A percentile compares a stretch with the other conserved stretches of the same genome.
These are phyloP conservation scores for Porites lobata DNA, from an alignment of 92 coral and sea anemone species.

Conservation along the genomic window DNA sequence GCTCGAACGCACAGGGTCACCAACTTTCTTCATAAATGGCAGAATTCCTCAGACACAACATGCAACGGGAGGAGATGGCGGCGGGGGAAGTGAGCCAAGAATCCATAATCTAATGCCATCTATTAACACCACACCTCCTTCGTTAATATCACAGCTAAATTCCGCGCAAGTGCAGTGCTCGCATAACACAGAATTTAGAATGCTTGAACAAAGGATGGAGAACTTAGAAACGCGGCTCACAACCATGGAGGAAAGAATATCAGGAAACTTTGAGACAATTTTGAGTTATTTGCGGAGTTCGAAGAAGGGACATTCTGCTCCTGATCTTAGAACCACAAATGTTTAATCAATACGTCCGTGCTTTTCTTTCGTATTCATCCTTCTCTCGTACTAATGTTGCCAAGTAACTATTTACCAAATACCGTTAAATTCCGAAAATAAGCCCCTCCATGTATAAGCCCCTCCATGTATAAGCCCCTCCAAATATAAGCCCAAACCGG, in stretches of 20 bases:
- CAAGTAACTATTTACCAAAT: no score
- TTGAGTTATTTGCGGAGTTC: constrained; percentile 36
- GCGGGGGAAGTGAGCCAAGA: constrained; percentile 25
- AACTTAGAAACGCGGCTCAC: constrained; percentile 69
- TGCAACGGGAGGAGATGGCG: constrained; percentile 2
- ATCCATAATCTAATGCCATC: constrained; percentile 27
- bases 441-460: no score
- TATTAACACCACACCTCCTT: not conserved
- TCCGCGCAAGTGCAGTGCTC: constrained; percentile 3
- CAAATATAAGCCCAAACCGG: no score
- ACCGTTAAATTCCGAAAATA: no score
- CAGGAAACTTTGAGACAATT: constrained; percentile 65
- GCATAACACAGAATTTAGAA: constrained; percentile 57
- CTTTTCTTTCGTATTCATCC: no score
- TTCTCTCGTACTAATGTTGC: no score
- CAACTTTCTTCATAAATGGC: constrained; percentile 39
- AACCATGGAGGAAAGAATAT: constrained; percentile 71
- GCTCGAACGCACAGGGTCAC: constrained; percentile 43
- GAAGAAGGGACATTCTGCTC: constrained; percentile 30
- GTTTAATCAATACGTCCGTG: not conserved
- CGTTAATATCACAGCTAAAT: constrained; percentile 11
- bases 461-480: no score
- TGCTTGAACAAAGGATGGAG: constrained; percentile 67
- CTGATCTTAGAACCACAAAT: constrained; percentile 39
- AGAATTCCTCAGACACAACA: constrained; percentile 29